These are phyloP conservation scores for Scortum barcoo DNA, from an alignment of 2,113 vertebrate species.

Conservation along the genomic window DNA sequence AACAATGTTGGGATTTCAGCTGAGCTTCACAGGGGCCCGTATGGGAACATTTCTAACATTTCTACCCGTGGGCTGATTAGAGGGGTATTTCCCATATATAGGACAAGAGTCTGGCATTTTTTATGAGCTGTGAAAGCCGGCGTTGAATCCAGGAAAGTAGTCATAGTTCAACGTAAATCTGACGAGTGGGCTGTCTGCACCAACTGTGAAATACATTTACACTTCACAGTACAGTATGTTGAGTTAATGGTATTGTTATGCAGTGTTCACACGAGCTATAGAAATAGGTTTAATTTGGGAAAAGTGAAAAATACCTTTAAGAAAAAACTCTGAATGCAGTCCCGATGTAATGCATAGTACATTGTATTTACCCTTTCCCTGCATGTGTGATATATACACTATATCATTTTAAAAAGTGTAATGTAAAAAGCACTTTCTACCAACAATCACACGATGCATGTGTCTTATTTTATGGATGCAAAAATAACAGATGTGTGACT, in stretches of 20 bases:
- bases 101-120: background rate
- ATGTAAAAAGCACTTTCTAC: background rate
- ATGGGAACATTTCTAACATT: too few relatives aligned
- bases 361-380: background rate
- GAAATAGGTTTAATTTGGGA: too few relatives aligned
- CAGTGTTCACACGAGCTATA: too few relatives aligned
- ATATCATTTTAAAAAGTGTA: background rate
- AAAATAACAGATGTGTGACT: too few relatives aligned
- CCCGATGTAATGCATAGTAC: background rate
- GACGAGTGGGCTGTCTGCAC: background rate
- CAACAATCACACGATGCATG: too few relatives aligned
- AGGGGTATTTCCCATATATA: background rate
- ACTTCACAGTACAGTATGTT: background rate
- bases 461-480: too few relatives aligned
- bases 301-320: too few relatives aligned
- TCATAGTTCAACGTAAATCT: background rate
- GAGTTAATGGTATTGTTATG: background rate
- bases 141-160: background rate
- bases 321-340: background rate
- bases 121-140: constrained; percentile 8
- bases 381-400: background rate
- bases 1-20: background rate
- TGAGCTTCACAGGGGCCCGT: background rate
- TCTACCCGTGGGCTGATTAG: background rate
- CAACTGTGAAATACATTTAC: background rate